phyloP scores from a whole-genome alignment of 2,113 vertebrate species.

The Corythaeola cristata region DNA sequence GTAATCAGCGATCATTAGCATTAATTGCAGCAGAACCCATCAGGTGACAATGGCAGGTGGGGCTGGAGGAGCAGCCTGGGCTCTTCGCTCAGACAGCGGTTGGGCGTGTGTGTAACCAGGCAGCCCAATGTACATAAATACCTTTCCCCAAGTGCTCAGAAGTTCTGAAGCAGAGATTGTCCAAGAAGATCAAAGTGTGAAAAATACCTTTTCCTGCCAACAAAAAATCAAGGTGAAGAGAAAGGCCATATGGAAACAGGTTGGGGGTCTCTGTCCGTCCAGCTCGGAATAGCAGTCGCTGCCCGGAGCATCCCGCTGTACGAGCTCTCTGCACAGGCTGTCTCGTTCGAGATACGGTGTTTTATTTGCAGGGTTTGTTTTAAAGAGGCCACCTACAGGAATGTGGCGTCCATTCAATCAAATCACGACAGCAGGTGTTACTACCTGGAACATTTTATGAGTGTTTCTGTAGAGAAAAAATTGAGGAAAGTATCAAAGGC shows the following conservation, averaged over 20 bases:
- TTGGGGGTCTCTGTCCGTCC: neutral
- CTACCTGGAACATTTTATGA: neutral
- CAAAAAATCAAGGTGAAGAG: neutral
- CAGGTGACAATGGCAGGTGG: neutral
- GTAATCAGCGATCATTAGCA: neutral
- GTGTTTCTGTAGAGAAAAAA: neutral
- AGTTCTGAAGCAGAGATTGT: neutral
- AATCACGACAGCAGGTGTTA: neutral
- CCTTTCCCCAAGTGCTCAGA: neutral
- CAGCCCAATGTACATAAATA: neutral
- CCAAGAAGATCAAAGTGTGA: neutral
- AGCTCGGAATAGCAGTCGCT: rapidly evolving
- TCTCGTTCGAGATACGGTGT: rapidly evolving
- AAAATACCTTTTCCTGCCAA: neutral
- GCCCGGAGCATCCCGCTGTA: too few relatives aligned
- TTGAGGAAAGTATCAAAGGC: neutral
- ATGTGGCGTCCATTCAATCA: neutral
- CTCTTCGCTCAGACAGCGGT: neutral
- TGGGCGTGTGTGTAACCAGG: neutral
- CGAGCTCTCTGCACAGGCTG: neutral
- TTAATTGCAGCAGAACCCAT: neutral
- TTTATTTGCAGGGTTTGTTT: neutral
- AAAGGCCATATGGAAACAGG: neutral
- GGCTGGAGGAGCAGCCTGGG: neutral
- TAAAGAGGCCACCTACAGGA: neutral